A percentile compares a stretch with the other conserved stretches of the same genome.
phyloP scores from a whole-genome alignment of 1,140 invertebrate species.

The Lordiphosa collinella region DNA sequence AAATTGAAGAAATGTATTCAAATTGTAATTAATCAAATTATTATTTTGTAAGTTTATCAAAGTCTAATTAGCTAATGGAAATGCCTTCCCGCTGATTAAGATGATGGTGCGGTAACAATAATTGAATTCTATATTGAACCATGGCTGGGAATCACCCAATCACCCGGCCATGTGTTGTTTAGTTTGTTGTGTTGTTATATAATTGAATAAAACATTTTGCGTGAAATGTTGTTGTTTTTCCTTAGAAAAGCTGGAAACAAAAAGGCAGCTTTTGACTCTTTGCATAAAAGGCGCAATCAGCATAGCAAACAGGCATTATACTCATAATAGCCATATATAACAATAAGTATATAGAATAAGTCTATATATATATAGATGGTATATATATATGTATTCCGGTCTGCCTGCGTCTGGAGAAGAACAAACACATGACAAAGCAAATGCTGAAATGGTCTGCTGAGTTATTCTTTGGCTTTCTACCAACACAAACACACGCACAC shows the following conservation, averaged over 20 bases:
- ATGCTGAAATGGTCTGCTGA: conserved; percentile 47
- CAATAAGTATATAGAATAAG: conserved; percentile 14
- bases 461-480: conserved; percentile 59
- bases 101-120: conserved; percentile 3
- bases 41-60: neutral
- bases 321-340: conserved; percentile 44
- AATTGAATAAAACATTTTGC: too few species aligned
- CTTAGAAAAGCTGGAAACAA: neutral
- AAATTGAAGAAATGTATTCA: too few species aligned
- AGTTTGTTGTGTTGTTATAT: too few species aligned
- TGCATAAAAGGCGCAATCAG: conserved; percentile 62
- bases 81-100: neutral
- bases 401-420: conserved; percentile 13
- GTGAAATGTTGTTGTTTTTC: neutral
- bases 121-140: conserved; percentile 9
- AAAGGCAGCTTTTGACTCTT: conserved; percentile 1
- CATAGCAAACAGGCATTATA: conserved; percentile 61
- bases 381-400: conserved; percentile 8
- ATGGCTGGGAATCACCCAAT: neutral
- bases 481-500: conserved; percentile 34
- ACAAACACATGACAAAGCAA: conserved; percentile 61
- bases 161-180: too few species aligned
- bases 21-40: conserved; percentile 4
- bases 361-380: conserved; percentile 4
- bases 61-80: conserved; percentile 10